A percentile compares a stretch with the other conserved stretches of the same genome.
Conservation (phyloP, 2,888 invertebrate genomes). For the Leptura quadrifasciata region DNA sequence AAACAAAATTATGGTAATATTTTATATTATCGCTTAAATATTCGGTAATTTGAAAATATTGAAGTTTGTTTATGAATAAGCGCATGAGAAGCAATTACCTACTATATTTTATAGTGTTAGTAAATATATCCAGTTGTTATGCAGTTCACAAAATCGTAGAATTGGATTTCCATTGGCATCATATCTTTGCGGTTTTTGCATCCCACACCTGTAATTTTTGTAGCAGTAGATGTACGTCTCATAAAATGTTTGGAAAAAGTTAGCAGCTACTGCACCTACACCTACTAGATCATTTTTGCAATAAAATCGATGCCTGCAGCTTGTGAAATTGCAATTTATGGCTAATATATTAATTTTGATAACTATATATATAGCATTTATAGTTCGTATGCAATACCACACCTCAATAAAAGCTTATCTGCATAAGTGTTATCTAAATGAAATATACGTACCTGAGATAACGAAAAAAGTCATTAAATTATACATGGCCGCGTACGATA, state of each 20-base stretch:
- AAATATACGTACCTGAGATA: conserved; percentile 15
- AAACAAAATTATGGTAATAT: too few species aligned
- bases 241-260: neutral
- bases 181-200: too few species aligned
- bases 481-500: conserved; percentile 22
- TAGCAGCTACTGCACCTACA: conserved; percentile 5
- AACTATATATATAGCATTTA: conserved; percentile 23
- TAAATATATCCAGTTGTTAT: too few species aligned
- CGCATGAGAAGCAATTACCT: too few species aligned
- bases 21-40: too few species aligned
- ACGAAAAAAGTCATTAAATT: conserved; percentile 35
- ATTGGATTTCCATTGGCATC: too few species aligned
- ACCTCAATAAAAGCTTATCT: conserved; percentile 21
- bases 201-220: too few species aligned
- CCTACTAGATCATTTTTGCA: conserved; percentile 19
- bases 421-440: conserved; percentile 1
- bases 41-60: too few species aligned
- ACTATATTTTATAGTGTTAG: too few species aligned
- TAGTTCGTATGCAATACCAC: conserved; percentile 22
- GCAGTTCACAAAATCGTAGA: too few species aligned
- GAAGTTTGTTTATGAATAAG: too few species aligned
- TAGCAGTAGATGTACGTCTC: neutral
- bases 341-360: conserved; percentile 32
- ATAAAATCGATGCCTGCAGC: conserved; percentile 18
- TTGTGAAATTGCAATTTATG: conserved; percentile 28